Base-by-base conservation (phyloP, 2,888 invertebrate species). In the Tenthredo distinguenda region DNA sequence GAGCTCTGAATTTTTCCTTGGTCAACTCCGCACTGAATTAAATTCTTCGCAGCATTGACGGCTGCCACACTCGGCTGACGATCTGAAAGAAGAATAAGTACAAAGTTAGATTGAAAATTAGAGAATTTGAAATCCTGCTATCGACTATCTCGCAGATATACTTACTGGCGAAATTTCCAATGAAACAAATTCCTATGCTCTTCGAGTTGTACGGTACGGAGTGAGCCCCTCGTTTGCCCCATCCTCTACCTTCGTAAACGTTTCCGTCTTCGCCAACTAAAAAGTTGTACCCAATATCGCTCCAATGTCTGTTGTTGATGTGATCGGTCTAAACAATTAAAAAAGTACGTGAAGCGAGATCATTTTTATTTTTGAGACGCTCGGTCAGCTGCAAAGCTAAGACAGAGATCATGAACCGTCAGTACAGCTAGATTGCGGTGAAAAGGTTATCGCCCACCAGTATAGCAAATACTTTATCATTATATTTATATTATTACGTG, bases 171-270 rank as follows among this genome's bases (percentile, higher is more conserved):
- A 96, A 97, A 0, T 96, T 96, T 26, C 97, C 97, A 85, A 97
- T 95, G 88, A 96, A 95, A 31, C 96, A 96, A 34, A 97, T 95
- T 21, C 96, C 96, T 37, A 97, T 95, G 89, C 96, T 96, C 85
- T 94, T 94, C 10, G 92, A 92, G 90, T 97, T 97, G 90, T 95
- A 96, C 68, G 95, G 3, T 12, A n/a, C 7, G 0, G 91, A 86
- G 85, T 92, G 92, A 0, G 92, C 90, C 0, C 92, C 93, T 15
- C 83, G 85, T 58, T 90, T 88, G 9, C 85, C 87, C 93, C 92
- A 93, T 6, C 93, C 93, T 15, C 91, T 90, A 37, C 92, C 93
- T 86, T 92, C 92, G 86, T 93, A 93, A 31, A 91, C 81, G 43
- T 92, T 91, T 9, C 92, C 93, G 68, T 93, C 93, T 81, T 91